phyloP scores from a whole-genome alignment of 2,888 invertebrate genomes.

The Maniola hyperantus region DNA sequence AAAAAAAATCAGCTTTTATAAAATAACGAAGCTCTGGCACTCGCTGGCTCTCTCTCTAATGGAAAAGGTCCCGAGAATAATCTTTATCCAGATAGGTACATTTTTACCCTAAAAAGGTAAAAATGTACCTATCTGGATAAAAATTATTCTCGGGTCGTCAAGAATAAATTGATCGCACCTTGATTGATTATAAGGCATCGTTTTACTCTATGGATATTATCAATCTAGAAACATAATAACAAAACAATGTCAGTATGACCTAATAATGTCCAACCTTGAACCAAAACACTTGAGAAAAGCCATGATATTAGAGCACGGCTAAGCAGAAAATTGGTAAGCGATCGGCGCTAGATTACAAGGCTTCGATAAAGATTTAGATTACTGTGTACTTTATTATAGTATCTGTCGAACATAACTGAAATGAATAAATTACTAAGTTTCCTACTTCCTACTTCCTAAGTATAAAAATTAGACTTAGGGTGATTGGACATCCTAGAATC shows the following conservation, averaged over 20 bases:
- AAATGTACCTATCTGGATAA: not conserved
- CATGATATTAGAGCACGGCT: constrained; percentile 22
- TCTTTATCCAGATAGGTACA: not conserved
- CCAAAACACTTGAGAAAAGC: constrained; percentile 32
- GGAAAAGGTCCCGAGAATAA: not conserved
- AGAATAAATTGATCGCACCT: not conserved
- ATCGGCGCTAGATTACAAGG: constrained; percentile 29
- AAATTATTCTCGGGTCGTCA: not conserved
- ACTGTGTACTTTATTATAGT: constrained; percentile 12
- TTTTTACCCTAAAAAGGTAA: not conserved
- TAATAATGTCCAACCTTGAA: constrained; percentile 32
- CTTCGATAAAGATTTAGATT: constrained; percentile 27
- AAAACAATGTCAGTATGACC: constrained; percentile 25
- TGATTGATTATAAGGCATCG: not conserved
- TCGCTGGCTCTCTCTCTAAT: too few species aligned
- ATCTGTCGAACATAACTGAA: not conserved
- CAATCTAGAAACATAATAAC: constrained; percentile 18
- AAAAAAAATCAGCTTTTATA: too few species aligned
- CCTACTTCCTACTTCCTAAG: not conserved
- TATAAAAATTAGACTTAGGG: too few species aligned
- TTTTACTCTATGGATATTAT: constrained; percentile 5
- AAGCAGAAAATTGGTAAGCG: constrained; percentile 34
- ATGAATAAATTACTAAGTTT: not conserved
- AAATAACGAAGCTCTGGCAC: too few species aligned
- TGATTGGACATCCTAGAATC: too few species aligned